These are phyloP conservation scores for Aleiodes leptofemur DNA, from an alignment of 2,888 invertebrate genomes.

Conservation along the genomic window DNA sequence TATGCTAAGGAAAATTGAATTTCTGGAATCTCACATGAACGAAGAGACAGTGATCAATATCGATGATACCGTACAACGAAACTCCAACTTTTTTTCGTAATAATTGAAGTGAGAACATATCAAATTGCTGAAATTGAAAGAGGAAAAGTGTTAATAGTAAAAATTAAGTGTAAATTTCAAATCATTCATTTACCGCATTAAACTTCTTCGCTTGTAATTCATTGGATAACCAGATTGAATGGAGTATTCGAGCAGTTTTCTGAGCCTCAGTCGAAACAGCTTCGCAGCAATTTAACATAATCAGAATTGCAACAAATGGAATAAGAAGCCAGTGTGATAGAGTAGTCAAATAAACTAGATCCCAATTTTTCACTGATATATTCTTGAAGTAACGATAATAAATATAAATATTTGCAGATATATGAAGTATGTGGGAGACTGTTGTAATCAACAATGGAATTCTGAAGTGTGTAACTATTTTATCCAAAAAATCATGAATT, in stretches of 20 bases:
- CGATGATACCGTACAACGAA: constrained; percentile 3
- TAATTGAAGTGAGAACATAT: constrained; percentile 6
- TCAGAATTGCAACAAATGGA: neutral
- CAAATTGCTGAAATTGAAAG: constrained; percentile 13
- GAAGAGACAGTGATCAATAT: constrained; percentile 1
- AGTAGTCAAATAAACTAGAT: neutral
- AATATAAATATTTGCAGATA: constrained; percentile 3
- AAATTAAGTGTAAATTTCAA: no score
- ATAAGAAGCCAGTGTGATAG: neutral
- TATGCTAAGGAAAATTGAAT: no score
- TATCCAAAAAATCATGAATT: neutral
- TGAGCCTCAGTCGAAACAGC: neutral
- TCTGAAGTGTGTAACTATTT: neutral
- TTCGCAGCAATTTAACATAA: neutral
- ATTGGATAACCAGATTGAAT: neutral
- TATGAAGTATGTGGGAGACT: neutral
- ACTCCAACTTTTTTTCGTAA: neutral
- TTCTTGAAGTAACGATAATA: neutral
- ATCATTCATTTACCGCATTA: no score
- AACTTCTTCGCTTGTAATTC: neutral
- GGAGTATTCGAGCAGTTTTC: neutral
- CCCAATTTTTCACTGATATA: neutral
- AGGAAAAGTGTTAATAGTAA: no score
- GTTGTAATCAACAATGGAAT: constrained; percentile 6
- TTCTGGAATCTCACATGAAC: neutral